A percentile compares a stretch with the other conserved stretches of the same genome.
phyloP scores from a whole-genome alignment of 2,797 vertebrate species.

The Phrynocephalus vlangalii region DNA sequence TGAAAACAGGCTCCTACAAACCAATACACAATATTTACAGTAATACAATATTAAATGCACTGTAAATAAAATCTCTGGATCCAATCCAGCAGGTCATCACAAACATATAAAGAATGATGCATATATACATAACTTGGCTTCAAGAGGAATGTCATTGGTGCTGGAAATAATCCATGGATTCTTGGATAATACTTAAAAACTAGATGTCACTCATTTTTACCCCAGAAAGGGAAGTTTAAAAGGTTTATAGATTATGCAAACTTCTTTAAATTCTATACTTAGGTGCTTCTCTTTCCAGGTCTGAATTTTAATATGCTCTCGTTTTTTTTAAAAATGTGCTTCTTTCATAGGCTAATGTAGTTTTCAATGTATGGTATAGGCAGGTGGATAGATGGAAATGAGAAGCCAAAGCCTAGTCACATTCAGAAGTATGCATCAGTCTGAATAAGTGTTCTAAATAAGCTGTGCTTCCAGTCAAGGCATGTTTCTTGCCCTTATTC shows the following conservation, averaged over 20 bases:
- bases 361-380: background rate
- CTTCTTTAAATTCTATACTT: background rate
- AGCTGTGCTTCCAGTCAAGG: background rate
- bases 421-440: background rate
- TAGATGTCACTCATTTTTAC: background rate
- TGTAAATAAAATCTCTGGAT: background rate
- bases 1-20: background rate
- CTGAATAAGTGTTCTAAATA: background rate
- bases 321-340: background rate
- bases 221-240: background rate
- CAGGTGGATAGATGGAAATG: background rate
- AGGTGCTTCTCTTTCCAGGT: no score
- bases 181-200: background rate
- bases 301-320: background rate
- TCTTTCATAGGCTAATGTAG: background rate
- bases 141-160: background rate
- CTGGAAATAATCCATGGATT: background rate
- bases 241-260: background rate
- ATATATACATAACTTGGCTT: background rate
- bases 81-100: background rate
- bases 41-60: background rate
- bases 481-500: background rate
- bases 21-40: background rate
- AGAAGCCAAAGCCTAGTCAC: background rate
- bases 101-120: background rate